Base-by-base conservation (phyloP, 2,888 invertebrate genomes). In the Timema cristinae region DNA sequence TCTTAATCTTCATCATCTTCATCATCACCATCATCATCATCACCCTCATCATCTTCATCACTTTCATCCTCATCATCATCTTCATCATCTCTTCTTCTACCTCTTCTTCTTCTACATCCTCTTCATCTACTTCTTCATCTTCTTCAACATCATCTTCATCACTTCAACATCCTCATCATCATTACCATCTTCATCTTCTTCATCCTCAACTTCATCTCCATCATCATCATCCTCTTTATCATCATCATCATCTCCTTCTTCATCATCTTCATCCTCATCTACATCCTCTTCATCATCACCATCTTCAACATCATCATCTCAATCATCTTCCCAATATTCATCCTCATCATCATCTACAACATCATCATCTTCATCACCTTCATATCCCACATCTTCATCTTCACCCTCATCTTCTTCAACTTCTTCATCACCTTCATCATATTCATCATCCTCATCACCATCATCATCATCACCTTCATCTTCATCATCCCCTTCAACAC, bases 171-270 rank as follows among this genome's bases (percentile, higher is more conserved):
- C 69, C 71, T 47, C 50, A 68, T 70, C 50, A 50, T 4, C 50
- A 68, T 48, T 67, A 69, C n/a, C 68, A 69, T 48, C 70, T 69
- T 69, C 70, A 69, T 47, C 70, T 69, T 69, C 70, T 69, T 48
- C 70, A 69, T 69, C 70, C 69, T 68, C 70, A 70, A 16, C 70
- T 67, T 69, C 70, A 70, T 69, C 70, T 69, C 47, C 70, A 69
- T 11, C 70, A 70, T 69, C 70, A 70, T 69, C 70, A 69, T 13
- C 70, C 69, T 69, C 70, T 16, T 69, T 48, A 9, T 10, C 67
- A 66, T 15, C 59, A 69, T 69, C 70, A 69, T 48, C 70, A 70
- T 48, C 70, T 69, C 47, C 70, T 67, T 47, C 70, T 69, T 69
- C 70, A 70, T 48, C 67, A 69, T n/a, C 70, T 69, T 69, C 70